phyloP scores from a whole-genome alignment of 2,797 vertebrate genomes.

The Selene dorsalis region DNA sequence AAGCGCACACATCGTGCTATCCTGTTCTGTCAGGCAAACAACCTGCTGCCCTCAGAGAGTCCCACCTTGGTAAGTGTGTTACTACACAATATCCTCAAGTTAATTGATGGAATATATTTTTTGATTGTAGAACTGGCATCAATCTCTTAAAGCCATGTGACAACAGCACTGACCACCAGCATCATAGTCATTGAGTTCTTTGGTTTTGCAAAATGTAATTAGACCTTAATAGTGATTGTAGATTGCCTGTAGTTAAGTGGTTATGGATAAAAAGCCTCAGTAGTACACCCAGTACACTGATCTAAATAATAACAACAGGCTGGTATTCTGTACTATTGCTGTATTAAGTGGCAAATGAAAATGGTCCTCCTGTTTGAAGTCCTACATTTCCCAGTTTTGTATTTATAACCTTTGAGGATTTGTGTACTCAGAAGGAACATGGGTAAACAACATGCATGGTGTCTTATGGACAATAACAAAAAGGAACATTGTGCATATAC shows the following conservation, averaged over 20 bases:
- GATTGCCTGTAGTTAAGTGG: neutral
- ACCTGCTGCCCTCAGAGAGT: slow-evolving; percentile 78
- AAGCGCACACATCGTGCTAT: slow-evolving; percentile 91
- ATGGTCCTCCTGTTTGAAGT: neutral
- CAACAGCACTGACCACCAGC: neutral
- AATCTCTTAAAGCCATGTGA: neutral
- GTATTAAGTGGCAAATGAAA: neutral
- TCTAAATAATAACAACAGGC: neutral
- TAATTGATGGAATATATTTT: neutral
- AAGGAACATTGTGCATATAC: neutral
- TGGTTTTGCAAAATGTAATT: neutral
- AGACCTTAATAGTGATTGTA: neutral
- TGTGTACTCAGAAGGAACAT: neutral
- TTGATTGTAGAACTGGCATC: neutral
- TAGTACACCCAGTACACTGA: neutral
- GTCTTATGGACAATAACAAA: neutral
- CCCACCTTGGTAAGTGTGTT: slow-evolving; percentile 87
- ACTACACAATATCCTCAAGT: neutral
- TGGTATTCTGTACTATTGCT: no score
- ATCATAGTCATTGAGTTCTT: neutral
- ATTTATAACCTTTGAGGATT: neutral
- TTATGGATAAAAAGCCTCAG: neutral
- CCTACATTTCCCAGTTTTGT: neutral
- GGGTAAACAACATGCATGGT: no score
- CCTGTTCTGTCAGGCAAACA: slow-evolving; percentile 89